These are phyloP conservation scores for Ptiloglossa arizonensis DNA, from an alignment of 1,140 invertebrate species.

Conservation along the genomic window DNA sequence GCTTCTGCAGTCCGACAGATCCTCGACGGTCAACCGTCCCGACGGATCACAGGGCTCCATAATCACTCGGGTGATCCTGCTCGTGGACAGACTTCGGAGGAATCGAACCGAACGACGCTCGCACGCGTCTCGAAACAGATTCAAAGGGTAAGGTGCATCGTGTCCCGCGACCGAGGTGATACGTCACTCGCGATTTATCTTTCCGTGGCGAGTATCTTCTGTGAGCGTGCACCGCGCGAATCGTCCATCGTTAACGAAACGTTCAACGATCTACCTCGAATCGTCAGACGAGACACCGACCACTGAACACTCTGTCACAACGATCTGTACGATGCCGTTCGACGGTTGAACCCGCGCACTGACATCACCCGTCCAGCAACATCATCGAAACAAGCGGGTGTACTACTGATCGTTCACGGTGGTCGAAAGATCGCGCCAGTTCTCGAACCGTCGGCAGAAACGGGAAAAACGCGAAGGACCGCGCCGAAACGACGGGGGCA, in stretches of 20 bases:
- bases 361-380: neutral
- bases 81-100: neutral
- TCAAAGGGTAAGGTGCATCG: no score
- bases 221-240: no score
- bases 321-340: no score
- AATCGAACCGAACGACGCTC: no score
- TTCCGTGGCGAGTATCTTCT: no score
- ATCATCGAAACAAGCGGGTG: neutral
- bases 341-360: neutral
- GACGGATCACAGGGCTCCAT: conserved; percentile 75
- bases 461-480: conserved; percentile 38
- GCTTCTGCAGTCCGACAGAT: conserved; percentile 77
- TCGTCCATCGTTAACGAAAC: neutral
- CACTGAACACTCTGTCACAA: neutral
- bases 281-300: no score
- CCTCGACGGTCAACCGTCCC: conserved; percentile 70
- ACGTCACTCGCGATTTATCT: no score
- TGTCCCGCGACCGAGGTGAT: no score
- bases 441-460: neutral
- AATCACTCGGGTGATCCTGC: conserved; percentile 1
- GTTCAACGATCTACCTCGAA: no score
- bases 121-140: no score
- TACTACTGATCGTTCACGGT: neutral
- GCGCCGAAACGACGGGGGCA: conserved; percentile 33
- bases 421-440: neutral